Evolutionary conservation across 2,797 vertebrate species (phyloP).

Genomic region (Centroberyx gerrardi): DNA sequence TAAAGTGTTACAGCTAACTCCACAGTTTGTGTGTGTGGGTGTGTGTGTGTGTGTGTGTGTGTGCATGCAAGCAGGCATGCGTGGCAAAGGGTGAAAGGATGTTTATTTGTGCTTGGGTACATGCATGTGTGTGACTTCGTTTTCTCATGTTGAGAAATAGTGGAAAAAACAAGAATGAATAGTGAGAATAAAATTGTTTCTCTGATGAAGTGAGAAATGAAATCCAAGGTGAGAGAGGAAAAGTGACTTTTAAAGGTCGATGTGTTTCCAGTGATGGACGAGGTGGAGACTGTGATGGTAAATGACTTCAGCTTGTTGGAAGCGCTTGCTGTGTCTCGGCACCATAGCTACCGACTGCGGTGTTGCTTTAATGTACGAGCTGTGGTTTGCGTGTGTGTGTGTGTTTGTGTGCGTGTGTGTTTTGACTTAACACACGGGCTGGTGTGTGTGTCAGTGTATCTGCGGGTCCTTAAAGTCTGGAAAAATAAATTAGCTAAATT

Average conservation of each 20-base stretch:
- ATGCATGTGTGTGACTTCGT: neutral
- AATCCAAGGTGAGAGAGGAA: neutral
- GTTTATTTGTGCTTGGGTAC: neutral
- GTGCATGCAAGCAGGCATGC: neutral
- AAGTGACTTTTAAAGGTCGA: neutral
- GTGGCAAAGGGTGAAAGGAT: too few species aligned
- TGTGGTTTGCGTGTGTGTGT: neutral
- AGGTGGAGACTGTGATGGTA: neutral
- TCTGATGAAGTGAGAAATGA: neutral
- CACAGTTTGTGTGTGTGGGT: neutral
- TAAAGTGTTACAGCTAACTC: too few species aligned
- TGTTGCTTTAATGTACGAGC: neutral
- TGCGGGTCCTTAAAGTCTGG: neutral
- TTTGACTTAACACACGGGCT: neutral
- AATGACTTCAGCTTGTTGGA: constrained; percentile 12
- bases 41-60: neutral
- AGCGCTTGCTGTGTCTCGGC: neutral
- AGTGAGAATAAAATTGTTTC: neutral
- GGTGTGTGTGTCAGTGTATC: neutral
- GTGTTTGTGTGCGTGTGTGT: neutral
- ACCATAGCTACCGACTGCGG: neutral
- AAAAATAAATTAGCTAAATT: too few species aligned
- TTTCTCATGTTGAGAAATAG: too few species aligned
- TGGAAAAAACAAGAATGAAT: neutral
- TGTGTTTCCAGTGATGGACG: constrained; percentile 6